Evolutionary conservation across 2,888 invertebrate species (phyloP).

Genomic region (Synanthedon vespiformis): DNA sequence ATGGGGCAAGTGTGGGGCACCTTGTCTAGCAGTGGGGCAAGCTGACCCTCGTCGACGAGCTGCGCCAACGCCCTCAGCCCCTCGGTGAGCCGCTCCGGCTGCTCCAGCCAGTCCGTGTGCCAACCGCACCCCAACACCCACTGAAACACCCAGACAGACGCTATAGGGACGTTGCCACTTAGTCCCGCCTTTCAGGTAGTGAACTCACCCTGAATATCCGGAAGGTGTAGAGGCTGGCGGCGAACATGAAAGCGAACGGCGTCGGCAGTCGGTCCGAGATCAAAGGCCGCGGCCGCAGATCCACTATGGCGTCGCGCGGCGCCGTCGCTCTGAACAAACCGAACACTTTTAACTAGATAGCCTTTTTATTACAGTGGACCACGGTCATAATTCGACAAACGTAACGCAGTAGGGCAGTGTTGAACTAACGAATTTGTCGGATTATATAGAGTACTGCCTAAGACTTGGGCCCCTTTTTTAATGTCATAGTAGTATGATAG

Average conservation of each 20-base stretch:
- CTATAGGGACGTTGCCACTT: neutral
- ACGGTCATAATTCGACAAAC: too few relatives aligned
- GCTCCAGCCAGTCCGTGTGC: slow-evolving; percentile 54
- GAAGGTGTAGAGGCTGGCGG: slow-evolving; percentile 37
- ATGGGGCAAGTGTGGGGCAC: slow-evolving; percentile 14
- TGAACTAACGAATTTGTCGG: too few relatives aligned
- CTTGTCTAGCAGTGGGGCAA: slow-evolving; percentile 53
- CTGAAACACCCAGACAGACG: slow-evolving; percentile 16
- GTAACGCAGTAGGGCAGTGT: too few relatives aligned
- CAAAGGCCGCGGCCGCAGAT: slow-evolving; percentile 35
- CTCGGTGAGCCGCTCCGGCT: slow-evolving; percentile 20
- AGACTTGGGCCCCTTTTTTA: too few relatives aligned
- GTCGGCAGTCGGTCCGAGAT: slow-evolving; percentile 43
- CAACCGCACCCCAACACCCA: slow-evolving; percentile 39
- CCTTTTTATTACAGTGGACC: neutral
- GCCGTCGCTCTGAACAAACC: slow-evolving; percentile 33
- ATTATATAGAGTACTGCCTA: too few relatives aligned
- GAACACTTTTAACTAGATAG: neutral
- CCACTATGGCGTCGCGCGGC: slow-evolving; percentile 28
- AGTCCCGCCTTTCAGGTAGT: too few relatives aligned
- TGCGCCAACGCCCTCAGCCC: slow-evolving; percentile 36
- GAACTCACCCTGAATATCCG: slow-evolving; percentile 36
- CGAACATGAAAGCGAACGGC: slow-evolving; percentile 36
- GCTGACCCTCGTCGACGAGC: slow-evolving; percentile 39
- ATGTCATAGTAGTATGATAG: too few relatives aligned